Conservation (phyloP, 2,888 invertebrate genomes). For the Archips crataeganus region DNA sequence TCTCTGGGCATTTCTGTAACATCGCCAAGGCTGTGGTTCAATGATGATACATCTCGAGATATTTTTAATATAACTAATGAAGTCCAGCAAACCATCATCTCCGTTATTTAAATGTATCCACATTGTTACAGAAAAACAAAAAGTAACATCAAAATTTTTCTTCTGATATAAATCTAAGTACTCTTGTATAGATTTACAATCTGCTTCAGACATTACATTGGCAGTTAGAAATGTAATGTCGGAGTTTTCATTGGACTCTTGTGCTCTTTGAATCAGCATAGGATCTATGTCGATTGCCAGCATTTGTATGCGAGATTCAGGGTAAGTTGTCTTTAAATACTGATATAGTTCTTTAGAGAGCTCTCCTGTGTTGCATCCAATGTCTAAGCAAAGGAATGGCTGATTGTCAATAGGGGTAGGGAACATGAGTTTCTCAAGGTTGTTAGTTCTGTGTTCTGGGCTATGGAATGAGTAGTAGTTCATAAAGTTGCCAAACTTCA, state of each 20-base stretch:
- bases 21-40: slow-evolving; percentile 95
- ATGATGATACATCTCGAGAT: slow-evolving; percentile 87
- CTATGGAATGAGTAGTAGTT: slow-evolving; percentile 95
- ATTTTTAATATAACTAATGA: slow-evolving; percentile 85
- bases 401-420: slow-evolving; percentile 50
- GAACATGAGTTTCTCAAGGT: slow-evolving; percentile 81
- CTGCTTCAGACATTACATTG: slow-evolving; percentile 85
- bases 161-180: slow-evolving; percentile 77
- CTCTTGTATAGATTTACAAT: slow-evolving; percentile 65
- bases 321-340: slow-evolving; percentile 78
- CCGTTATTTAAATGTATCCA: slow-evolving; percentile 96
- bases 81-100: slow-evolving; percentile 88
- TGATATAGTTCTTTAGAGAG: slow-evolving; percentile 87
- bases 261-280: slow-evolving; percentile 88
- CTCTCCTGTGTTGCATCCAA: slow-evolving; percentile 93
- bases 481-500: slow-evolving; percentile 93
- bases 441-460: slow-evolving; percentile 87
- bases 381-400: slow-evolving; percentile 86
- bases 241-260: slow-evolving; percentile 73
- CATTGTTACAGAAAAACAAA: slow-evolving; percentile 95
- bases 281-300: slow-evolving; percentile 92
- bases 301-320: slow-evolving; percentile 69
- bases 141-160: slow-evolving; percentile 87
- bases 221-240: slow-evolving; percentile 85
- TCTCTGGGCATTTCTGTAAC: slow-evolving; percentile 91